phyloP scores from a whole-genome alignment of 2,888 invertebrate species.

The Pharmacophagus antenor region DNA sequence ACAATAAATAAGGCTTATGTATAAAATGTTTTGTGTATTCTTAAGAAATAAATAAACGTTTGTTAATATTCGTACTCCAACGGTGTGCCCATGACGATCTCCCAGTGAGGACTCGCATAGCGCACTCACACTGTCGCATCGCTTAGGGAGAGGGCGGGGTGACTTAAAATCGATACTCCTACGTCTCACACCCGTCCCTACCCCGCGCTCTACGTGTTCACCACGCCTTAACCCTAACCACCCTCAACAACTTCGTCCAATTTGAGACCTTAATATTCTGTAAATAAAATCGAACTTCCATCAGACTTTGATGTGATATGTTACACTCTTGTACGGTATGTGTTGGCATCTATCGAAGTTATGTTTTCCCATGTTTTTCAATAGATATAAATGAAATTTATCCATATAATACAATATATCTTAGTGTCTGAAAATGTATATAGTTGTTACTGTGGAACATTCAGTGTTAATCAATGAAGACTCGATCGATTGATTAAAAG shows the following conservation, averaged over 20 bases:
- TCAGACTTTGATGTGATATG: constrained; percentile 40
- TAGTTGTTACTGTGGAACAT: not conserved
- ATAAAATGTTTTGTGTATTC: not conserved
- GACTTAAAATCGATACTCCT: constrained; percentile 78
- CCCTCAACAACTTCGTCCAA: constrained; percentile 70
- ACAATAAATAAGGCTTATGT: not conserved
- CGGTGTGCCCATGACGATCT: constrained; percentile 55
- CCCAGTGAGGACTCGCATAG: constrained; percentile 59
- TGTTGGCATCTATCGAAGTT: constrained; percentile 42
- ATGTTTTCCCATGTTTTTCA: constrained; percentile 48
- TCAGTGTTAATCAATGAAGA: not conserved
- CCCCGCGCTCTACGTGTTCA: constrained; percentile 57
- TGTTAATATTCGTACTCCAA: constrained; percentile 61
- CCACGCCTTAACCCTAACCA: constrained; percentile 73
- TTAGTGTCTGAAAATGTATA: not conserved
- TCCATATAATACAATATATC: constrained; percentile 8
- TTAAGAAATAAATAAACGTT: constrained; percentile 57
- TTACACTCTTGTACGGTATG: constrained; percentile 37
- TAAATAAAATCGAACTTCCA: constrained; percentile 63
- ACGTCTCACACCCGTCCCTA: constrained; percentile 65
- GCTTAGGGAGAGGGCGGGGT: constrained; percentile 71
- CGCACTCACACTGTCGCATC: constrained; percentile 77
- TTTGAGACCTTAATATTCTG: constrained; percentile 66
- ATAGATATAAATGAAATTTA: constrained; percentile 27
- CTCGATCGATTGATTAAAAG: not conserved